Base-by-base conservation (phyloP, 2,888 invertebrate genomes). In the Protonemura montana region DNA sequence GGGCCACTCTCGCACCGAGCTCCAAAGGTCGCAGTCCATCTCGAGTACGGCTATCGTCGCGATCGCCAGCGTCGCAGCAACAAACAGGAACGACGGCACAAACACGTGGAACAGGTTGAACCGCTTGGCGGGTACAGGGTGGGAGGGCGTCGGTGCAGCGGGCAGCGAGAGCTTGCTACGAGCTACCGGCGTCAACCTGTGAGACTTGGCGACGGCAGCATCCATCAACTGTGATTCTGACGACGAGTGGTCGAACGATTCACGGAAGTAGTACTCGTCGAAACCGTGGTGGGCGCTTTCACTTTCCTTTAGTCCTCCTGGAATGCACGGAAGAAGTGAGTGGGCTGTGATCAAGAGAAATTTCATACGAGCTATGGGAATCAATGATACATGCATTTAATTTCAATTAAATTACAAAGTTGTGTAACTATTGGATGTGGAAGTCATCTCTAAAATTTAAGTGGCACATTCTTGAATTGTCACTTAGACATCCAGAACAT, bases 161-260 rank as follows among this genome's bases (percentile, higher is more conserved):
- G 85, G 35, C 35, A 59, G 84, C 2, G 21, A 29, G 7, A 80
- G 21, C 82, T 87, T 41, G 82, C 30, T 21, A 76, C 87, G 29
- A 25, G 28, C 77, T 3, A 80, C 80, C 41, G 41, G 35, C 25
- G 41, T 30, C 25, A 82, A 41, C 28, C 89, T 90, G 82, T 90
- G 89, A 85, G 90, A 91, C 10, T 90, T 90, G 30, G 6, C n/a
- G 21, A n/a, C n/a, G n/a, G 5, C 42, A 3, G 25, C 26, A 13
- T 30, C 41, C 84, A 28, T 26, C 29, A 26, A 25, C 59, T 76
- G 42, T 86, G 95, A 95, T 91, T 96, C 96, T 21, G 96, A 95
- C 30, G 96, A 96, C 82, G 96, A 96, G 90, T 96, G 96, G 90
- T 96, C 95, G 89, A 95, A 94, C 89, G 95, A 95, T 91, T 96